Base-by-base conservation (phyloP, 2,113 vertebrate species). In the Barbus barbus region DNA sequence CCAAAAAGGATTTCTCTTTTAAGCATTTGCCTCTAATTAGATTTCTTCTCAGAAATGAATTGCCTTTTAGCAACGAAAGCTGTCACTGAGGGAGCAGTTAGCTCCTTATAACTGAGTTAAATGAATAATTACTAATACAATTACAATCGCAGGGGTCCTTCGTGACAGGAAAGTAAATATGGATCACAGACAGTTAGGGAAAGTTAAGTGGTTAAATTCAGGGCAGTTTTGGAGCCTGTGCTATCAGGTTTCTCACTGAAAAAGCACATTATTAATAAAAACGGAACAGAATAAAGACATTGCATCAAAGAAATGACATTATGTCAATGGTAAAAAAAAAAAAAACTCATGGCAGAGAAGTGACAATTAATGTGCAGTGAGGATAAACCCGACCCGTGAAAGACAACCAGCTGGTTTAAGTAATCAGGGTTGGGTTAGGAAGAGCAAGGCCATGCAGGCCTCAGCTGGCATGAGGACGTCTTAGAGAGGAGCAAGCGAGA, bases 91-190 rank as follows among this genome's bases (percentile, higher is more conserved):
- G 95, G 95, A 96, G 94, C 96, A 96, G 96, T 98, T 98, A 96
- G 96, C 97, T 97, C 95, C 96, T 98, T 96, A 96, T 97, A 97
- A 98, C 95, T 95, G 95, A 97, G 97, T 98, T 96, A 98, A 97
- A 97, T 94, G 94, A 94, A 97, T 96, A 97, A 97, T n/a, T 97
- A 97, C 95, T 96, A 95, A 96, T 94, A 96, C 94, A 96, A 96
- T 97, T 91, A 91, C 95, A 97, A 97, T 96, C 96, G 94, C 65
- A 65, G 38, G 26, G 94, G 94, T 93, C 95, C 95, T 94, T 95
- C 3, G 7, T 79, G 38, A 63, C 44, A 60, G 22, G 8, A 58
- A 63, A 60, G 24, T 60, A 44, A 24, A 44, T n/a, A 69, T 81
- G 41, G 44, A 53, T 53, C 41, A 51, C 5, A 33, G 31, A 81